Base-by-base conservation (phyloP, 1,140 invertebrate genomes). In the Brachionus koreanus region DNA sequence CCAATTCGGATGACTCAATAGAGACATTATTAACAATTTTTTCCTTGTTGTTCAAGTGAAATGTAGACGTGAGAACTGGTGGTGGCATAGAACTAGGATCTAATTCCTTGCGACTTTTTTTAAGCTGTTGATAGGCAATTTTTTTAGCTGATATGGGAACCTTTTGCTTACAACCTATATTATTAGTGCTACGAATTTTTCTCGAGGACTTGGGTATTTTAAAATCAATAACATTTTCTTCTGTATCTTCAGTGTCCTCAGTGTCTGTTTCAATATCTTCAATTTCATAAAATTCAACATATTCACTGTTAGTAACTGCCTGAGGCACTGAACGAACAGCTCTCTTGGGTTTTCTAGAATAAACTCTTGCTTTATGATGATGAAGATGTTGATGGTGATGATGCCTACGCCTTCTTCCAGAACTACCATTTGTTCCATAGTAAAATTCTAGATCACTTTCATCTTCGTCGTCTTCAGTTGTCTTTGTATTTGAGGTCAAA, bases 201-300 rank as follows among this genome's bases (percentile, higher is more conserved):
- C 35, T 9, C 23, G n/a, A 16, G 12, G 61, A 79, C 25, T 79
- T 79, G 10, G 49, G 13, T 13, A 65, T 57, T 7, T 77, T 77
- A 16, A 37, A 61, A 23, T 77, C 23, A 0, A 37, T 6, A 10
- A 77, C 29, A 57, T 77, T 52, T 19, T 79, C 76, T 37, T 79
- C 76, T 9, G 76, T 79, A 25, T 79, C 76, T n/a, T 79, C 76
- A 9, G 76, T 79, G 29, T 79, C 76, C 16, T 79, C 76, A 25
- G 76, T 79, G 33, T 61, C 76, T 3, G 76, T 74, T 23, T 46
- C 49, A 7, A 65, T n/a, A 39, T 79, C 69, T 3, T 74, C 69
- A 74, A 25, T 35, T 46, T 74, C 69, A 74, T 46, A 46, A 46
- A 74, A 74, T 25, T 74, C 69, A 5, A 74, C 43, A 29, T 74